A percentile compares a stretch with the other conserved stretches of the same genome.
These are phyloP conservation scores for Physocephala rufipes DNA, from an alignment of 2,888 invertebrate species.

Conservation along the genomic window DNA sequence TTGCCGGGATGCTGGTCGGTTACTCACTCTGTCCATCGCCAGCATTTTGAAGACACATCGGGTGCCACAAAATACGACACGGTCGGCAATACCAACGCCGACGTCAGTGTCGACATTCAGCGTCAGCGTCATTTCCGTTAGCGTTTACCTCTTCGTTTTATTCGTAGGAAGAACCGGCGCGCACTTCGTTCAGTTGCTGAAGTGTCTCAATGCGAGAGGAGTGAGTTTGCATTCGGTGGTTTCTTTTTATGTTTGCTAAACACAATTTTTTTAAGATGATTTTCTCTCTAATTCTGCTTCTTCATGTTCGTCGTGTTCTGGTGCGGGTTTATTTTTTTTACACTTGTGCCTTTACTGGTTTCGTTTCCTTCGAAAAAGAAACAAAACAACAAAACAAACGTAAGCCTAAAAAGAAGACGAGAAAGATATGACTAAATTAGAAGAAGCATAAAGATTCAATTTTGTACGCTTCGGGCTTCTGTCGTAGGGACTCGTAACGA, in stretches of 20 bases:
- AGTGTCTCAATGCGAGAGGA: constrained; percentile 8
- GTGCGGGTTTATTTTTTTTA: constrained; percentile 22
- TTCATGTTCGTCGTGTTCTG: constrained; percentile 32
- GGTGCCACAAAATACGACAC: constrained; percentile 20
- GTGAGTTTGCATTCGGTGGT: constrained; percentile 24
- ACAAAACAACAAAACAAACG: constrained; percentile 15
- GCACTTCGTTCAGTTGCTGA: constrained; percentile 31
- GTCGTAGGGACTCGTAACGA: background rate
- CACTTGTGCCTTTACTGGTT: constrained; percentile 23
- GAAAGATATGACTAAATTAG: background rate
- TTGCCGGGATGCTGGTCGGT: background rate
- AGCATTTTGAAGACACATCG: background rate
- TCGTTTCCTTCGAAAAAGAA: constrained; percentile 37
- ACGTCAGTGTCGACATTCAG: no score
- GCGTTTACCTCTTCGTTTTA: constrained; percentile 26
- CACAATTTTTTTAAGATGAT: constrained; percentile 31
- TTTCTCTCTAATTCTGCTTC: constrained; percentile 34
- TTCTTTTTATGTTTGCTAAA: constrained; percentile 40
- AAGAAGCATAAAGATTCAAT: constrained; percentile 30
- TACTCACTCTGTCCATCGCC: background rate
- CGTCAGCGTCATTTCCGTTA: constrained; percentile 46
- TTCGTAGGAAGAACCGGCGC: background rate
- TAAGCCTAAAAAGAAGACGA: constrained; percentile 8
- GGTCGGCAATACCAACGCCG: no score
- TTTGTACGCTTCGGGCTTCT: background rate